phyloP scores from a whole-genome alignment of 1,140 invertebrate genomes.

The Cryptotermes secundus region DNA sequence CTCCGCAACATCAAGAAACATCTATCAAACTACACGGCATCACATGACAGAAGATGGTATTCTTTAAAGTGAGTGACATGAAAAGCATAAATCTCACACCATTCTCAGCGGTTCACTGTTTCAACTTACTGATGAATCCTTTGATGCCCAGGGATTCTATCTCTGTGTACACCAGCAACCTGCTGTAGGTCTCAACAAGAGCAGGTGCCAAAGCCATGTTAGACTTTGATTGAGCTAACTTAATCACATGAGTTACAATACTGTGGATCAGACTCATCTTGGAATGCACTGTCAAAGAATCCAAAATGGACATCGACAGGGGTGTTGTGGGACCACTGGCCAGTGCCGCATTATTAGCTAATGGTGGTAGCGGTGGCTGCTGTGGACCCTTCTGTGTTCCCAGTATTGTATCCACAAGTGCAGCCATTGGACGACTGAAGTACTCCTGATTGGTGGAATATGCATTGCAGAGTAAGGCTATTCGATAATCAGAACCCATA shows the following conservation, averaged over 20 bases:
- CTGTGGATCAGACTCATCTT: constrained; percentile 98
- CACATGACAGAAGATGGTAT: too few relatives aligned
- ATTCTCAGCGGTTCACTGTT: background rate
- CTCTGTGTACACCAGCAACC: constrained; percentile 92
- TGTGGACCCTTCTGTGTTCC: constrained; percentile 64
- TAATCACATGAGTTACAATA: constrained; percentile 86
- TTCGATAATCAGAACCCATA: constrained; percentile 82
- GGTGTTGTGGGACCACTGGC: constrained; percentile 73
- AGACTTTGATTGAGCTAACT: constrained; percentile 82
- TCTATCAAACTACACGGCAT: too few relatives aligned
- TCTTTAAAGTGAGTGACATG: too few relatives aligned
- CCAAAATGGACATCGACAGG: constrained; percentile 87
- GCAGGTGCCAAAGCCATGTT: constrained; percentile 83
- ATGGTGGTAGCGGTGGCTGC: constrained; percentile 48
- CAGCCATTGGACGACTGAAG: constrained; percentile 81
- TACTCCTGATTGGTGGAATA: constrained; percentile 88
- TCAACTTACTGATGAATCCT: constrained; percentile 85
- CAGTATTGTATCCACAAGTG: constrained; percentile 84
- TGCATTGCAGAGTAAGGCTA: constrained; percentile 91
- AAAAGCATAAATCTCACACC: too few relatives aligned
- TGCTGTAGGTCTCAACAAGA: constrained; percentile 91
- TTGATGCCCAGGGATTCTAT: constrained; percentile 96
- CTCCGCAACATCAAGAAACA: too few relatives aligned
- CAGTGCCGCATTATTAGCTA: constrained; percentile 52
- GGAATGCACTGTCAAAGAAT: constrained; percentile 93